Base-by-base conservation (phyloP, 2,888 invertebrate genomes). In the Rosalia funebris region DNA sequence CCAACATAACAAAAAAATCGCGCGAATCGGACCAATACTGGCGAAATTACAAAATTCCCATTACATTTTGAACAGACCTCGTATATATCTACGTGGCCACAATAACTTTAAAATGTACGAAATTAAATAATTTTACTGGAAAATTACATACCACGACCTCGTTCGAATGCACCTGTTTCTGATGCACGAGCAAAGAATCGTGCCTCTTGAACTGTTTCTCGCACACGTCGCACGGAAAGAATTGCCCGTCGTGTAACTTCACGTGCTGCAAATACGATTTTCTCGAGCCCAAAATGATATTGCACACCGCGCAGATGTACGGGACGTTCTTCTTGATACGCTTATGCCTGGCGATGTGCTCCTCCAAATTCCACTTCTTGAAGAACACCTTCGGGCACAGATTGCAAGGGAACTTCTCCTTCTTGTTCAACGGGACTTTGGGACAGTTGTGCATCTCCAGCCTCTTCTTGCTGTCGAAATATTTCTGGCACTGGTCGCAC, bases 261-360 rank as follows among this genome's bases (percentile, higher is more conserved):
- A 82, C 73, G 70, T 85, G 85, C 63, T 65, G 57, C 12, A 50
- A 20, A 57, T 71, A 74, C 11, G 46, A 57, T n/a, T 56, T 57
- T 36, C 62, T 60, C 1, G 53, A 58, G 9, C 15, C 41, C 34
- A 68, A 41, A 54, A 60, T 45, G 34, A 19, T 58, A 46, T 62
- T 41, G 48, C 68, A 69, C 2, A 61, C 47, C 1, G 57, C 62
- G 46, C 69, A 69, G 12, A 44, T 54, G 41, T 61, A 57, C 15
- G 42, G 16, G n/a, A 9, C 44, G 2, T 45, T 39, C 44, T 46
- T 58, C 10, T 47, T 46, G n/a, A n/a, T n/a, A n/a, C n/a, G n/a
- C 14, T 60, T 37, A 61, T 78, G 71, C 46, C 65, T 62, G 62
- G 72, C 66, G 60, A 74, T 58, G 59, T 81, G 81, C 52, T 57